phyloP scores from a whole-genome alignment of 1,140 invertebrate species.

The Aphelinus certus region DNA sequence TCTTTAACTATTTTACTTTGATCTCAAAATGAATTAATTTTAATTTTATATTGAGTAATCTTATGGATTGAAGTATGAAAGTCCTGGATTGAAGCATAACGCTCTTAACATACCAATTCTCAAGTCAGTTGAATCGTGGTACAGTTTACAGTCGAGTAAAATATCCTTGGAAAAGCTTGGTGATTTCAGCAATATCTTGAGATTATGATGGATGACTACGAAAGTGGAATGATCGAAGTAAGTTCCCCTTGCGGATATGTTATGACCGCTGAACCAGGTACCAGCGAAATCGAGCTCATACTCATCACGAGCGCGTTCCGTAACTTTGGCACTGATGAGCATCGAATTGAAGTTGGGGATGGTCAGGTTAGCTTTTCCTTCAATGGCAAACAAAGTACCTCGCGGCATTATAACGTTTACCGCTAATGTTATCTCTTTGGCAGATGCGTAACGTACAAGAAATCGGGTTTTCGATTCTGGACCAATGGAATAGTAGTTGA shows the following conservation, averaged over 20 bases:
- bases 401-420: slow-evolving; percentile 68
- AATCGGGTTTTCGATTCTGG: slow-evolving; percentile 55
- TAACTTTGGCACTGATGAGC: slow-evolving; percentile 66
- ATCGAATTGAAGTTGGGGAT: slow-evolving; percentile 73
- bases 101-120: slow-evolving; percentile 58
- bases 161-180: slow-evolving; percentile 74
- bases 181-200: slow-evolving; percentile 77
- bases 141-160: slow-evolving; percentile 69
- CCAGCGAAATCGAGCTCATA: slow-evolving; percentile 75
- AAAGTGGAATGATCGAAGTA: slow-evolving; percentile 77
- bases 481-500: slow-evolving; percentile 57
- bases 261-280: slow-evolving; percentile 82
- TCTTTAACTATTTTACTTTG: too few species aligned
- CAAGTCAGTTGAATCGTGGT: slow-evolving; percentile 70
- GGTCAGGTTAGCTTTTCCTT: slow-evolving; percentile 70
- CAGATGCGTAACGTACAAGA: slow-evolving; percentile 65
- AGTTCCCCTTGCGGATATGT: slow-evolving; percentile 72
- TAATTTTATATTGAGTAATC: too few species aligned
- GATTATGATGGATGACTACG: slow-evolving; percentile 69
- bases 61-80: too few species aligned
- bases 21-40: too few species aligned
- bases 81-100: too few species aligned
- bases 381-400: slow-evolving; percentile 66
- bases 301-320: slow-evolving; percentile 67
- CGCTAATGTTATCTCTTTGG: slow-evolving; percentile 70